A percentile compares a stretch with the other conserved stretches of the same genome.
phyloP scores from a whole-genome alignment of 1,140 invertebrate genomes.

The Zaprionus ghesquierei region DNA sequence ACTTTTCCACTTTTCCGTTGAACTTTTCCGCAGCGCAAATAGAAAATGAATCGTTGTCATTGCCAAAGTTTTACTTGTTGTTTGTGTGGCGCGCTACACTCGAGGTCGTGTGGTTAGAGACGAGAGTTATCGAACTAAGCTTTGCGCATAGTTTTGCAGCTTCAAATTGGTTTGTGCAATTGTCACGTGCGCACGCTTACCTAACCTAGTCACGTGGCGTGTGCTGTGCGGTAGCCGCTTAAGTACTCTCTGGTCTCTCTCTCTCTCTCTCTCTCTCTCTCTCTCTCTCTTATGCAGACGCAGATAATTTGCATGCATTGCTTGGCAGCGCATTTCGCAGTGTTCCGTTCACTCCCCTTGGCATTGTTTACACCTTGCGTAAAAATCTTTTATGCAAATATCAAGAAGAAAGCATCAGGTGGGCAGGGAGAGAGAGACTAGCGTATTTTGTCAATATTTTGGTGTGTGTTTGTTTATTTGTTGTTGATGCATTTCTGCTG shows the following conservation, averaged over 20 bases:
- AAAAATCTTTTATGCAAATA: constrained; percentile 53
- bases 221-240: constrained; percentile 1
- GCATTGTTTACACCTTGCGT: constrained; percentile 46
- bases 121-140: too few relatives aligned
- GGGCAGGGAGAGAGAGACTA: background rate
- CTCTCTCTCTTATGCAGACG: background rate
- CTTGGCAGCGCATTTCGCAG: constrained; percentile 20
- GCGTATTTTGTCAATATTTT: constrained; percentile 65
- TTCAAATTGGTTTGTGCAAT: background rate
- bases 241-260: background rate
- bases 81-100: background rate
- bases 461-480: constrained; percentile 55
- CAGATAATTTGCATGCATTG: constrained; percentile 31
- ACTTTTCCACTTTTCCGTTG: background rate
- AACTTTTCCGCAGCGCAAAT: background rate
- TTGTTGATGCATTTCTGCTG: constrained; percentile 47
- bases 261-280: background rate
- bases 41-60: constrained; percentile 15
- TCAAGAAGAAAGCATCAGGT: background rate
- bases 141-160: background rate
- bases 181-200: background rate
- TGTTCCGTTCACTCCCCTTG: background rate
- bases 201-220: constrained; percentile 20
- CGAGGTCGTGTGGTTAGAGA: background rate
- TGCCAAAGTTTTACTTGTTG: constrained; percentile 15